Base-by-base conservation (phyloP, 2,888 invertebrate genomes). In the Sinelater perroti region DNA sequence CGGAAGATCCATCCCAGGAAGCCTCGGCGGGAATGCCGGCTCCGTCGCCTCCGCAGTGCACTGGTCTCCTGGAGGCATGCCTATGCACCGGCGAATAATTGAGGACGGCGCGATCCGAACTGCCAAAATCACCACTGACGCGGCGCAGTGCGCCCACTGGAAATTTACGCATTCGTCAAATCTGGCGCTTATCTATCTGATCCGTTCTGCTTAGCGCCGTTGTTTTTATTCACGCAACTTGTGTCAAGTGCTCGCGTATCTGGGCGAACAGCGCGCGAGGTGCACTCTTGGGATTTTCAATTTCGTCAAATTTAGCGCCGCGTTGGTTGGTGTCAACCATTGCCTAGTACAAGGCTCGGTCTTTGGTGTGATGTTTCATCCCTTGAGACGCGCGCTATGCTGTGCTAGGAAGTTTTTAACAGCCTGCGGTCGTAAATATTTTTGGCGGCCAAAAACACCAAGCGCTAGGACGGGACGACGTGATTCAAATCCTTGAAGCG, bases 301-400 rank as follows among this genome's bases (percentile, higher is more conserved):
- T 69, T 67, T 69, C 67, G 65, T 70, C 67, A 66, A 63, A 71
- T 67, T 67, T 68, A 64, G 68, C 64, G 64, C 65, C 66, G 54
- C 58, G 68, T 70, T 68, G 60, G 66, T 70, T 70, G 69, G 78
- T 77, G 75, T 73, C 76, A 76, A 75, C 74, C 75, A 70, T 70
- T 72, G 76, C 73, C 77, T 77, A 75, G 76, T 67, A 77, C 78
- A 72, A 72, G 66, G 67, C 70, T 70, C 72, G 70, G 63, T 65
- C 71, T 67, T 69, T 64, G 65, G 70, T 72, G 69, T 73, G 69
- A 65, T 60, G 64, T 74, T 74, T 70, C 73, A 70, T 75, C 76
- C 74, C 75, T 62, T 47, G 74, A 69, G 76, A 69, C 59, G 26
- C 44, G 24, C 65, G 54, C 61, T 64, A 60, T 51, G 63, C 51